Evolutionary conservation across 2,797 vertebrate species (phyloP), one percentile per base, ranked within the genome.

Genomic region (Erpetoichthys calabaricus): DNA sequence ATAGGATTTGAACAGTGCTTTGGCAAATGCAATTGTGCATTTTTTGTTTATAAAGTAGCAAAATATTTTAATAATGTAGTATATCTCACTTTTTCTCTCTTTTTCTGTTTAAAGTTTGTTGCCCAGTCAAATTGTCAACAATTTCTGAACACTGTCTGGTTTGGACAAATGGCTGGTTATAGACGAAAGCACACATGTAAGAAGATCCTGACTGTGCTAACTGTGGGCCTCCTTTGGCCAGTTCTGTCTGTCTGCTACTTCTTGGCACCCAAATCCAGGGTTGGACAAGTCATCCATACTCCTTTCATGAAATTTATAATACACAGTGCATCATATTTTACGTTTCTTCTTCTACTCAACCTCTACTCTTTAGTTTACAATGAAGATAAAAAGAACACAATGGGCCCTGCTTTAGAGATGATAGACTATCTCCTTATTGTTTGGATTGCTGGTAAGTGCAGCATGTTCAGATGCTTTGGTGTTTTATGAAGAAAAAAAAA

Each of bases 301-400:
- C 96, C 96, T 46, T 99, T 99, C 56, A 88, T 97, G 78, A 99
- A 99, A 72, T 98, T 98, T 76, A 98, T 99, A 78, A 97, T 97
- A 74, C 96, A 99, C 63, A 95, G 91, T 72, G 95, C 95, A 62
- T 99, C 95, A 2, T 99, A 98, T 84, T 91, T 98, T 72, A 94
- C 91, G 1, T 99, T 99, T 77, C 79, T 99, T 60, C 80, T 99
- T 10, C 71, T 99, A 65, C 87, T 99, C 61, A 99, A 98, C 75
- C 85, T 98, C 43, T 98, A 99, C 76, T 99, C 93, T 5, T 78
- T 96, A 69, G 91, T 99, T 64, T 96, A 97, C 84, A 98, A 94
- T 8, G 91, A 91, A 64, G 84, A 77, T 71, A 97, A 87, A 76
- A 98, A 96, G 73, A 92, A 98, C 77, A 92, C 83, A 57, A 95